Evolutionary conservation across 2,797 vertebrate genomes (phyloP), one percentile per base, ranked within the genome.

Genomic region (Florisuga fusca): DNA sequence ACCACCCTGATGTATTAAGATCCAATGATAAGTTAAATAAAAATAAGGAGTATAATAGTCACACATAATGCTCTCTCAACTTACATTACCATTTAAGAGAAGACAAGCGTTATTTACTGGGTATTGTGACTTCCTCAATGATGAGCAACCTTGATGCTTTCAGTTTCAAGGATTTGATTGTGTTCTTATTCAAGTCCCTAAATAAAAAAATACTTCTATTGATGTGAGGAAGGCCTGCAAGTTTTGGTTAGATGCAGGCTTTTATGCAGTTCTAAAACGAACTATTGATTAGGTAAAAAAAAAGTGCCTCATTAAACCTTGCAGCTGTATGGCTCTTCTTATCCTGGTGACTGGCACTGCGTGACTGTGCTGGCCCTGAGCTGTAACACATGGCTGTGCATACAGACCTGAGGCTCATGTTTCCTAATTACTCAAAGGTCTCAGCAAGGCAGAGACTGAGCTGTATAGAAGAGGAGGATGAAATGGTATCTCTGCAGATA

Each of bases 201-300:
- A 89, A 79, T 45, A 63, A 88, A 85, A 85, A 92, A 75, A 53
- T 84, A 83, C 63, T 92, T 74, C 69, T 79, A 33, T 26, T 69
- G 45, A 63, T 11, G 55, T 69, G 38, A 78, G 55, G 17, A 91
- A 84, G 73, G 58, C 17, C 12, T 84, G 34, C 34, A 61, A 62
- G 9, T 67, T 34, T 41, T 86, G 79, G 13, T 62, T 55, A 66
- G 58, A 59, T 5, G 4, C 1, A 3, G 46, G 55, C 20, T 86
- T 75, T 5, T 22, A 72, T 46, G 43, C 17, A 73, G 51, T 48
- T 84, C 41, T 23, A 76, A 19, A 89, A 68, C 38, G 53, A 88
- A 27, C 7, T 45, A 19, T 21, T 84, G 58, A 50, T 77, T 13
- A 38, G 20, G 14, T 4, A 5, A 13, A 23, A n/a, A 50, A 50